A percentile compares a stretch with the other conserved stretches of the same genome.
Conservation (phyloP, 2,113 vertebrate species). For the Harpagus bidentatus region DNA sequence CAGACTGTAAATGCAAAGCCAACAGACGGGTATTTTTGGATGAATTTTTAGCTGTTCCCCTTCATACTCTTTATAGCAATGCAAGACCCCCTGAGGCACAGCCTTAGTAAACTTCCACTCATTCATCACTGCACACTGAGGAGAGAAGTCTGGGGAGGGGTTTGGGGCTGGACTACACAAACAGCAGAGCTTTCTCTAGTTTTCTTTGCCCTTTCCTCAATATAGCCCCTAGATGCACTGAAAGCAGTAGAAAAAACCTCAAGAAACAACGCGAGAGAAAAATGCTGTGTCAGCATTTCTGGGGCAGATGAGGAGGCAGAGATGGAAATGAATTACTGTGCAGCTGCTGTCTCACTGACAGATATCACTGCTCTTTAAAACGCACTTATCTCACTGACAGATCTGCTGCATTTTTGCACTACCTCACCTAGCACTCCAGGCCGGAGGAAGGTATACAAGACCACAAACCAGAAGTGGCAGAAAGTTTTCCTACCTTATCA, state of each 20-base stretch:
- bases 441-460: fast-evolving
- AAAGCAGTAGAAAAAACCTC: background rate
- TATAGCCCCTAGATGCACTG: background rate
- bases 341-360: constrained; percentile 9
- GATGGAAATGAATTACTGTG: background rate
- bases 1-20: background rate
- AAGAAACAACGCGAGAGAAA: background rate
- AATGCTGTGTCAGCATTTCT: background rate
- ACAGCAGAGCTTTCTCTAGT: background rate
- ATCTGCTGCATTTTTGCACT: background rate
- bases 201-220: background rate
- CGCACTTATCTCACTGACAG: background rate
- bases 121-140: background rate
- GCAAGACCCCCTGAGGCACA: background rate
- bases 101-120: background rate
- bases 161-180: background rate
- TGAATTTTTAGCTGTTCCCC: background rate
- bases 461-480: fast-evolving
- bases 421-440: background rate
- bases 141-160: fast-evolving
- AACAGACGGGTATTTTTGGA: background rate
- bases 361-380: constrained; percentile 15
- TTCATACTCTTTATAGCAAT: background rate
- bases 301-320: background rate
- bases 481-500: background rate